Evolutionary conservation across 2,113 vertebrate genomes (phyloP).

Genomic region (Callaeas wilsoni): DNA sequence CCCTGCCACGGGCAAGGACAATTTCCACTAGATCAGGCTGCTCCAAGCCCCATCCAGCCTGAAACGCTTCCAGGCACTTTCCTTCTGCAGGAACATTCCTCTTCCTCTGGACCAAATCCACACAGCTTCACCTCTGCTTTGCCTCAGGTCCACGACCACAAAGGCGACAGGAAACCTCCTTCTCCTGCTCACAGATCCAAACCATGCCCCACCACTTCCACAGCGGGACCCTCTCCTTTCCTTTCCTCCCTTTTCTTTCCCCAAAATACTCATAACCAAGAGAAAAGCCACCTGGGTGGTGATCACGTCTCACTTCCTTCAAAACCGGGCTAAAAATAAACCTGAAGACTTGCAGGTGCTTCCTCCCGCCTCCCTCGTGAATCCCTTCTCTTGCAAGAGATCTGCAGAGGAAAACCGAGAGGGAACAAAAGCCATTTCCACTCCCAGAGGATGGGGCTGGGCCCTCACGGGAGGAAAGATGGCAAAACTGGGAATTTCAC

Average conservation of each 20-base stretch:
- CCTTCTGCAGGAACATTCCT: background rate
- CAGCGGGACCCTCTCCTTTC: background rate
- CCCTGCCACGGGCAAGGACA: background rate
- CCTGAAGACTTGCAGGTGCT: background rate
- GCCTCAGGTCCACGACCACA: accelerated
- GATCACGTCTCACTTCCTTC: background rate
- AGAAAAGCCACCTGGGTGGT: background rate
- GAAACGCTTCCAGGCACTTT: background rate
- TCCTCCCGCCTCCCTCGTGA: background rate
- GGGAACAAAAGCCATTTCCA: background rate
- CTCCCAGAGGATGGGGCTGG: background rate
- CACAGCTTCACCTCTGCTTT: accelerated
- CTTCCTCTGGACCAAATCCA: background rate
- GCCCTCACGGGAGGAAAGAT: background rate
- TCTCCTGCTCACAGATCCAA: background rate
- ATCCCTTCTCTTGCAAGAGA: background rate
- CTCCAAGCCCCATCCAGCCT: background rate
- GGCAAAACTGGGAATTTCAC: background rate
- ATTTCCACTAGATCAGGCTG: background rate
- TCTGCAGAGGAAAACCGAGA: background rate
- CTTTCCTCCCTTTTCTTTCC: too few relatives aligned
- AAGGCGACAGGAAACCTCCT: accelerated
- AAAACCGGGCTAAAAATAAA: background rate
- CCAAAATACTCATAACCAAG: background rate
- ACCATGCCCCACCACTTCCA: accelerated